Evolutionary conservation across 2,888 invertebrate species (phyloP).

Genomic region (Morpho deidamia): DNA sequence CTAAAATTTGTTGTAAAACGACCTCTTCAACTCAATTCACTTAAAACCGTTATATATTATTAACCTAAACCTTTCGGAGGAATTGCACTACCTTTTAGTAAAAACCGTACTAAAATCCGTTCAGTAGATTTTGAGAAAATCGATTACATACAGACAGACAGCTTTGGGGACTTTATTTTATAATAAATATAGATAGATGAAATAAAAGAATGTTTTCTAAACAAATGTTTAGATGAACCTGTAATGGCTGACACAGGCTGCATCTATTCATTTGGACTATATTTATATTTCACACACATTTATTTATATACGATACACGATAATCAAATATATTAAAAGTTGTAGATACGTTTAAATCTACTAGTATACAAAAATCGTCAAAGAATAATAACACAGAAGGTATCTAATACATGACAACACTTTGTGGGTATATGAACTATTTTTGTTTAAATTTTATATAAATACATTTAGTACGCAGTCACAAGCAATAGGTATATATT

Average conservation of each 20-base stretch:
- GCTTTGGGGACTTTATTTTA: neutral
- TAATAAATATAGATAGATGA: no score
- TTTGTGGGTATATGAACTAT: constrained; percentile 68
- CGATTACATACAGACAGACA: no score
- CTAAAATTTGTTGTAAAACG: no score
- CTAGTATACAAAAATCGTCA: constrained; percentile 5
- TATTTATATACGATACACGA: constrained; percentile 26
- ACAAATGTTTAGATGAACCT: constrained; percentile 59
- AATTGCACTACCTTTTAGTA: no score
- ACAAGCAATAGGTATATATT: neutral
- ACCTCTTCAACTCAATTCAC: no score
- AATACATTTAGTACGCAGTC: constrained; percentile 49
- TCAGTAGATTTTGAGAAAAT: no score
- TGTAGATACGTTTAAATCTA: neutral
- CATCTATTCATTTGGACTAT: constrained; percentile 53
- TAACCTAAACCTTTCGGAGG: no score
- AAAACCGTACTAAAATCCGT: no score
- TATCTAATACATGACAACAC: constrained; percentile 11
- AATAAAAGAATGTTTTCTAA: constrained; percentile 37
- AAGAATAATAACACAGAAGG: constrained; percentile 5
- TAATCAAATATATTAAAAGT: constrained; percentile 15
- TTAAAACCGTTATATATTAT: no score
- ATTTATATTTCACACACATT: constrained; percentile 31
- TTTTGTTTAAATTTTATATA: constrained; percentile 53
- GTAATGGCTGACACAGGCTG: constrained; percentile 69